phyloP scores from a whole-genome alignment of 2,888 invertebrate species.

The Hecatera dysodea region DNA sequence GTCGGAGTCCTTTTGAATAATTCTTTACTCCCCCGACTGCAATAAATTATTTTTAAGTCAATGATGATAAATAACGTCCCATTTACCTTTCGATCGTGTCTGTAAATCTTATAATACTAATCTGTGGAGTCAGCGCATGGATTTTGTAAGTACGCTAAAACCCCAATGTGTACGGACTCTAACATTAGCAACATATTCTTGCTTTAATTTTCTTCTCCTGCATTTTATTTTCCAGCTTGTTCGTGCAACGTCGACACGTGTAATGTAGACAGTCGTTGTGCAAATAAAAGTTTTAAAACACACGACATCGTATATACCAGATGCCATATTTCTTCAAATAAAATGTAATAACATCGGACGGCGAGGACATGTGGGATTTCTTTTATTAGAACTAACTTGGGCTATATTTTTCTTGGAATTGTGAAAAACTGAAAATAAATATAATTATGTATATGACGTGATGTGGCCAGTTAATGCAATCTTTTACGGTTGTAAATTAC shows the following conservation, averaged over 20 bases:
- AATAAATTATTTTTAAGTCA: no score
- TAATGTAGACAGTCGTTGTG: not conserved
- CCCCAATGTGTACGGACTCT: not conserved
- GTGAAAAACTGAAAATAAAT: not conserved
- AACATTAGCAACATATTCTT: not conserved
- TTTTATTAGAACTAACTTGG: constrained; percentile 1
- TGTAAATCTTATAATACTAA: no score
- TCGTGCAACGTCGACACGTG: not conserved
- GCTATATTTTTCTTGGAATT: not conserved
- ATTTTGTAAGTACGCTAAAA: not conserved
- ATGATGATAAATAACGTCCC: no score
- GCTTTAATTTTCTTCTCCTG: not conserved
- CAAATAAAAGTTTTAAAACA: constrained; percentile 10
- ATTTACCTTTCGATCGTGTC: not conserved
- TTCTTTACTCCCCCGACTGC: no score
- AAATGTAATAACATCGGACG: constrained; percentile 2
- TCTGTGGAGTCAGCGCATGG: not conserved
- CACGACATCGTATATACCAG: constrained; percentile 4
- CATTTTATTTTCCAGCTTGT: not conserved
- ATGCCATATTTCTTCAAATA: constrained; percentile 10
- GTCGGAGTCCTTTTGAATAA: no score
- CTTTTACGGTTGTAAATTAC: not conserved
- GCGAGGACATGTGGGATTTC: not conserved
- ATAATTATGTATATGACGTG: not conserved
- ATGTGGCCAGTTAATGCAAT: not conserved